These are phyloP conservation scores for Scytalopus superciliaris DNA, from an alignment of 2,113 vertebrate genomes.

Conservation along the genomic window DNA sequence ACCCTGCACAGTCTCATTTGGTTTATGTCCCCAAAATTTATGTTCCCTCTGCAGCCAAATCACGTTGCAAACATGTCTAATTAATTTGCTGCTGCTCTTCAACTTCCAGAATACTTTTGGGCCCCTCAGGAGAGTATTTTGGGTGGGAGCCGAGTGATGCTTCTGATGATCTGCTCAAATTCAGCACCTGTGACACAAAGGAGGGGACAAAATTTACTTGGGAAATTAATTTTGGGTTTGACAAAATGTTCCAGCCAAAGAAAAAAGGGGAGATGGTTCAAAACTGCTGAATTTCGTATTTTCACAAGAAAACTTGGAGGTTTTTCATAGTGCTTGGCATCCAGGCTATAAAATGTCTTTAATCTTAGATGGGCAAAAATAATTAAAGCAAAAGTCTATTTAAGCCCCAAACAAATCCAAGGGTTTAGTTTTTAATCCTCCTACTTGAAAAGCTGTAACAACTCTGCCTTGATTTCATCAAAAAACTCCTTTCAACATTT, in stretches of 20 bases:
- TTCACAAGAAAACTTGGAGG: not conserved
- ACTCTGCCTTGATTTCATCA: not conserved
- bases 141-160: not conserved
- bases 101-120: not conserved
- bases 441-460: not conserved
- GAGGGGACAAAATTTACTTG: not conserved
- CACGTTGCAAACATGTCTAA: not conserved
- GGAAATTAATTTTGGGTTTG: not conserved
- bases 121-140: not conserved
- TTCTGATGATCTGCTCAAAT: not conserved
- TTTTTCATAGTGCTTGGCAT: not conserved
- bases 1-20: not conserved
- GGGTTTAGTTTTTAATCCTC: not conserved
- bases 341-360: not conserved
- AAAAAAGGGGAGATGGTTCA: not conserved
- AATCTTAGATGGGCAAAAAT: not conserved
- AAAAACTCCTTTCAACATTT: not conserved
- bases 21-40: not conserved
- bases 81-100: not conserved
- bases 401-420: not conserved
- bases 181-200: accelerated
- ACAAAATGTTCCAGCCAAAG: not conserved
- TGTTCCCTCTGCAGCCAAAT: not conserved
- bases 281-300: not conserved
- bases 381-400: not conserved